Conservation (phyloP, 2,888 invertebrate species). For the Rugalucina vietnamica region DNA sequence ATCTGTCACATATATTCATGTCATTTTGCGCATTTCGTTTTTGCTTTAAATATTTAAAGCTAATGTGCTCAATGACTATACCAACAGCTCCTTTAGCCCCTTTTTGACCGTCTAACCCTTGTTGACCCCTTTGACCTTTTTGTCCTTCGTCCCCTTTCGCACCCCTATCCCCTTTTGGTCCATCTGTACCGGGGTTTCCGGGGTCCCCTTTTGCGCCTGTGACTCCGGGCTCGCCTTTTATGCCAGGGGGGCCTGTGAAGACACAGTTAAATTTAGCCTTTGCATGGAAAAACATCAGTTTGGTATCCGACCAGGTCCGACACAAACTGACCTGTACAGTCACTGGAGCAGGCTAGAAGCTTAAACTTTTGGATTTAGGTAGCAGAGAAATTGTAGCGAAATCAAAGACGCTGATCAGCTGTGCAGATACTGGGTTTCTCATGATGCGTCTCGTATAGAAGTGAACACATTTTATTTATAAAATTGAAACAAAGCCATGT, state of each 20-base stretch:
- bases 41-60: background rate
- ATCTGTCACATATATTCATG: too few relatives aligned
- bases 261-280: background rate
- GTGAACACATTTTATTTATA: too few relatives aligned
- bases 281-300: background rate
- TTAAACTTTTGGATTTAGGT: background rate
- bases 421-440: background rate
- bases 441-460: too few relatives aligned
- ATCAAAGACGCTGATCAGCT: background rate
- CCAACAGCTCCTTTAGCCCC: slow-evolving; percentile 29
- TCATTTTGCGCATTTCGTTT: background rate
- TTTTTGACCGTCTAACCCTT: slow-evolving; percentile 20
- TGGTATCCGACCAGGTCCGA: background rate
- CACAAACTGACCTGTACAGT: background rate
- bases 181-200: slow-evolving; percentile 4
- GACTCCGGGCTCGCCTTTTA: slow-evolving; percentile 3
- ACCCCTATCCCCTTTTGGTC: background rate
- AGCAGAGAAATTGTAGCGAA: background rate
- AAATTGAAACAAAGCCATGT: too few relatives aligned
- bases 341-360: background rate
- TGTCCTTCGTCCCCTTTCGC: background rate
- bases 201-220: slow-evolving; percentile 9
- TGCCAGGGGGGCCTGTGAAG: slow-evolving; percentile 1
- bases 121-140: slow-evolving; percentile 2
- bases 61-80: background rate